Percentiles rank a stretch among this genome's conserved stretches.
phyloP scores from a whole-genome alignment of 2,888 invertebrate species.

The Maniola hyperantus region DNA sequence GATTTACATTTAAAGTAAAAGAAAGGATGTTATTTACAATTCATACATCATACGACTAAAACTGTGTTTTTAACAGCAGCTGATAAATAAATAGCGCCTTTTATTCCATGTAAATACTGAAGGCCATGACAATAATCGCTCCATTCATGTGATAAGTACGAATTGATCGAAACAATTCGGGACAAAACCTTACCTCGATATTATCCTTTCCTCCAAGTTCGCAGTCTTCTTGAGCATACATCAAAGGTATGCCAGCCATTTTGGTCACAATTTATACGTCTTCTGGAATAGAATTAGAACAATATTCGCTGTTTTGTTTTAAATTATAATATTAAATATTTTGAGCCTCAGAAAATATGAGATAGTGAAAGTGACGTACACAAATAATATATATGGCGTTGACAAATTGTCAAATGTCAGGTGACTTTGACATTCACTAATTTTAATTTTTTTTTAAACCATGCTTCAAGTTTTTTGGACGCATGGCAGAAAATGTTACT shows the following conservation, averaged over 20 bases:
- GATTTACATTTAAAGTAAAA: neutral
- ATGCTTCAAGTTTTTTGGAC: no score
- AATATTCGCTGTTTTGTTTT: slow-evolving; percentile 18
- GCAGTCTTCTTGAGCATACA: slow-evolving; percentile 85
- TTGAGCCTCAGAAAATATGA: slow-evolving; percentile 15
- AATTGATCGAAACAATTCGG: slow-evolving; percentile 1
- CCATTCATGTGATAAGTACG: slow-evolving; percentile 18
- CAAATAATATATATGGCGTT: slow-evolving; percentile 15
- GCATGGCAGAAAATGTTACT: no score
- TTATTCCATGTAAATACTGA: slow-evolving; percentile 35
- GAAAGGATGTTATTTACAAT: neutral
- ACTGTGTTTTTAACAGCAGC: neutral
- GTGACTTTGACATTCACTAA: no score
- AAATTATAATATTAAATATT: no score
- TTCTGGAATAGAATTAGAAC: slow-evolving; percentile 2
- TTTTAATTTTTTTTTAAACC: no score
- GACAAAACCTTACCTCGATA: slow-evolving; percentile 63
- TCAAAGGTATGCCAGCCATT: slow-evolving; percentile 82
- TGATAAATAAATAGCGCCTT: neutral
- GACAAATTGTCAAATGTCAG: neutral
- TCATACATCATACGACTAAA: no score
- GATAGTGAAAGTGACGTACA: slow-evolving; percentile 36
- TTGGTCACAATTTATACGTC: slow-evolving; percentile 34
- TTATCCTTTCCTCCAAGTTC: slow-evolving; percentile 86
- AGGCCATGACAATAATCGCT: slow-evolving; percentile 35